Evolutionary conservation across 2,113 vertebrate species (phyloP), one percentile per base, ranked within the genome.

Genomic region (Ramphastos sulfuratus): DNA sequence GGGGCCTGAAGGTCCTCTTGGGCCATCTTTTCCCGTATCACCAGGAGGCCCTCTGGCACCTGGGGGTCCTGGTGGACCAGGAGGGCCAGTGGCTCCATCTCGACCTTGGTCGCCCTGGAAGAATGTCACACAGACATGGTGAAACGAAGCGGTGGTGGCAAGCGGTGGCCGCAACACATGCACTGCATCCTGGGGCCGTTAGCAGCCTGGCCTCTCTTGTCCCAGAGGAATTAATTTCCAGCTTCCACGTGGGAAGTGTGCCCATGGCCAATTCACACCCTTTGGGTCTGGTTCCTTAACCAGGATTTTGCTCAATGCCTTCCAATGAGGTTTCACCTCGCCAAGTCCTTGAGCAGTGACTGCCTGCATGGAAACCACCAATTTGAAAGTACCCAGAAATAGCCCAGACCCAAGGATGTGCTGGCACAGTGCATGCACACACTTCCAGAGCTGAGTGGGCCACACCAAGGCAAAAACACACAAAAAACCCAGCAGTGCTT

Each of bases 11-110:
- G 97, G 97, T 90, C 99, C 99, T 83, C 97, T 97, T 75, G 99
- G 98, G 35, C 99, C 99, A 52, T 99, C 99, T 92, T 98, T 99
- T 82, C 99, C 99, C 1, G 98, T 99, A 97, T 99, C 98, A 14
- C 99, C 99, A 90, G 98, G 99, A 87, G 99, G 98, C 30, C 99
- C 99, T 72, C 98, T 97, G 78, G 98, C 98, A 30, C 99, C 99
- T 10, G 99, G 98, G 20, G 98, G 97, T 60, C 99, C 99, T 56
- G 99, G 98, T 0, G 97, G 98, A n/a, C 99, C 99, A 1, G 99
- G 98, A 71, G 98, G 98, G 44, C 99, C 99, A 61, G 90, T 95
- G 60, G 98, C 97, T 96, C 99, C 99, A 86, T 98, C 98, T 94
- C 97, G 98, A 50, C 99, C 99, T 97, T 98, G 98, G 93, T 99